Conservation (phyloP, 1,140 invertebrate genomes). For the Drosophila fuyamai region DNA sequence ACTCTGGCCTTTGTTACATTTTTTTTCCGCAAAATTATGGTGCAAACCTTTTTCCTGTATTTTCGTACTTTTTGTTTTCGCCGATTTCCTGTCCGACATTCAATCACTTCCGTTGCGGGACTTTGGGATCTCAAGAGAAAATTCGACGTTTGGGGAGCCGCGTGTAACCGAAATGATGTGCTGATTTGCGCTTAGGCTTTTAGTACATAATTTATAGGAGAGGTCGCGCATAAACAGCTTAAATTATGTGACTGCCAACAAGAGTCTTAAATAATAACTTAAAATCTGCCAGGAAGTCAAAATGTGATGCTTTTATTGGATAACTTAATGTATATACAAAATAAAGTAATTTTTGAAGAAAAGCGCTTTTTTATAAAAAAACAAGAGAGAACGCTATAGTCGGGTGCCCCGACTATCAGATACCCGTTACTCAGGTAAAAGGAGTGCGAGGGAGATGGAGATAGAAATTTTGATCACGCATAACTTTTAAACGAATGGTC, state of each 20-base stretch:
- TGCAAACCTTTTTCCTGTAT: slow-evolving; percentile 45
- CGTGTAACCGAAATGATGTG: slow-evolving; percentile 71
- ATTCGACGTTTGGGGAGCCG: slow-evolving; percentile 10
- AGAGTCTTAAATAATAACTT: slow-evolving; percentile 29
- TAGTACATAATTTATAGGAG: slow-evolving; percentile 79
- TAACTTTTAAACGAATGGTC: too few relatives aligned
- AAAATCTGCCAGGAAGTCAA: slow-evolving; percentile 11
- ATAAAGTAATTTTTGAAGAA: too few relatives aligned
- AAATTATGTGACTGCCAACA: slow-evolving; percentile 63
- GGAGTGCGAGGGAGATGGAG: too few relatives aligned
- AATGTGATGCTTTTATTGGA: not conserved
- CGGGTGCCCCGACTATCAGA: too few relatives aligned
- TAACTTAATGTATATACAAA: too few relatives aligned
- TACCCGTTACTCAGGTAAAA: too few relatives aligned
- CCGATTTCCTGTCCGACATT: slow-evolving; percentile 64
- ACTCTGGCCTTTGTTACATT: slow-evolving; percentile 58
- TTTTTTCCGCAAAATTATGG: slow-evolving; percentile 58
- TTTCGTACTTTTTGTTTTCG: slow-evolving; percentile 46
- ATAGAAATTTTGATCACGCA: too few relatives aligned
- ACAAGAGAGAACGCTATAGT: too few relatives aligned
- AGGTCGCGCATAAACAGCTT: slow-evolving; percentile 71
- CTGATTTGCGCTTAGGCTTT: slow-evolving; percentile 67
- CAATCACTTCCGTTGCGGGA: slow-evolving; percentile 65
- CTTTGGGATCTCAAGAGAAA: slow-evolving; percentile 9
- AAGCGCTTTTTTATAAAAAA: too few relatives aligned